phyloP scores from a whole-genome alignment of 2,888 invertebrate genomes.

The Apotomis turbidana region DNA sequence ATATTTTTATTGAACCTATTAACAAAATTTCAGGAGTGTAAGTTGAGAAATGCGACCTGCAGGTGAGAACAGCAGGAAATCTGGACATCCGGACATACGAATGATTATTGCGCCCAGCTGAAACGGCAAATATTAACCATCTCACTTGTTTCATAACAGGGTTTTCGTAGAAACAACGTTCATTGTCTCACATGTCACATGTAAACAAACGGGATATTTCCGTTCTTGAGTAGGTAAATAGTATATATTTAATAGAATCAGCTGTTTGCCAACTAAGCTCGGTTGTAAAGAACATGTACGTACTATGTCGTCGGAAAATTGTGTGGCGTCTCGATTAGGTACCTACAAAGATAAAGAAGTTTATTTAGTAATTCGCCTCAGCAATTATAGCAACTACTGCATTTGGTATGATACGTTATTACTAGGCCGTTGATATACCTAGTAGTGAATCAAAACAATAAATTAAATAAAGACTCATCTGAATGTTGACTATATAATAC shows the following conservation, averaged over 20 bases:
- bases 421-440: too few relatives aligned
- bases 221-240: constrained; percentile 56
- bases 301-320: constrained; percentile 9
- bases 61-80: too few relatives aligned
- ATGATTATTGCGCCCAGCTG: too few relatives aligned
- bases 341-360: constrained; percentile 2
- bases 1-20: too few relatives aligned
- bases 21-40: too few relatives aligned
- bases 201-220: constrained; percentile 54
- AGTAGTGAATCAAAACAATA: too few relatives aligned
- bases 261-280: constrained; percentile 51
- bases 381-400: neutral
- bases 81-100: too few relatives aligned
- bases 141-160: neutral
- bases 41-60: too few relatives aligned
- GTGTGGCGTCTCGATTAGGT: neutral
- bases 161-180: constrained; percentile 9
- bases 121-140: too few relatives aligned
- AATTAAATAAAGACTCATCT: too few relatives aligned
- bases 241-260: constrained; percentile 49
- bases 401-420: too few relatives aligned
- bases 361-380: neutral
- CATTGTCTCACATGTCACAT: constrained; percentile 4
- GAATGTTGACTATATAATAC: too few relatives aligned
- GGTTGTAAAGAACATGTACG: constrained; percentile 40